Conservation (phyloP, 2,888 invertebrate species). For the Dicranocentrus wangi region DNA sequence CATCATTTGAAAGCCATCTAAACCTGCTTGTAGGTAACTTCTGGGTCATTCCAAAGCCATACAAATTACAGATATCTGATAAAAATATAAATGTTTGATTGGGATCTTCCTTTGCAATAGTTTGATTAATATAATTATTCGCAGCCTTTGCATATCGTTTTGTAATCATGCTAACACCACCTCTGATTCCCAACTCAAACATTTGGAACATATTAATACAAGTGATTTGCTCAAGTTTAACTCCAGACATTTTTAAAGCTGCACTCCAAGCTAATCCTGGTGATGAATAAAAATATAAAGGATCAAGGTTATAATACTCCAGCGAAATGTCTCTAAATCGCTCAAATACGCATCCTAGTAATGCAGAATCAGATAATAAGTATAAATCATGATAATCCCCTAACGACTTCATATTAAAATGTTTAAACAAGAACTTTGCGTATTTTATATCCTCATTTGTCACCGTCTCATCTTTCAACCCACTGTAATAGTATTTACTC, state of each 20-base stretch:
- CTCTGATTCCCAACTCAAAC: slow-evolving; percentile 9
- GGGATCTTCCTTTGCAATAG: background rate
- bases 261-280: slow-evolving; percentile 30
- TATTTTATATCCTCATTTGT: slow-evolving; percentile 30
- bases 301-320: slow-evolving; percentile 30
- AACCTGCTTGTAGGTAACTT: background rate
- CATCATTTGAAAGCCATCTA: background rate
- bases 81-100: background rate
- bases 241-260: slow-evolving; percentile 19
- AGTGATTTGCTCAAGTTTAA: slow-evolving; percentile 40
- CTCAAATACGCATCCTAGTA: slow-evolving; percentile 34
- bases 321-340: slow-evolving; percentile 32
- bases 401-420: slow-evolving; percentile 10
- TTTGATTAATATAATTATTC: background rate
- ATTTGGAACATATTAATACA: slow-evolving; percentile 6
- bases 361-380: slow-evolving; percentile 1
- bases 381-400: slow-evolving; percentile 26
- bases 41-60: background rate
- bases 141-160: background rate
- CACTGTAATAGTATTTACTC: slow-evolving; percentile 27
- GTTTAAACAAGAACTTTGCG: slow-evolving; percentile 10
- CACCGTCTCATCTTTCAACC: slow-evolving; percentile 3
- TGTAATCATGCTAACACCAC: slow-evolving; percentile 10
- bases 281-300: slow-evolving; percentile 7
- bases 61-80: background rate